Evolutionary conservation across 2,113 vertebrate genomes (phyloP).

Genomic region (Fukomys damarensis): DNA sequence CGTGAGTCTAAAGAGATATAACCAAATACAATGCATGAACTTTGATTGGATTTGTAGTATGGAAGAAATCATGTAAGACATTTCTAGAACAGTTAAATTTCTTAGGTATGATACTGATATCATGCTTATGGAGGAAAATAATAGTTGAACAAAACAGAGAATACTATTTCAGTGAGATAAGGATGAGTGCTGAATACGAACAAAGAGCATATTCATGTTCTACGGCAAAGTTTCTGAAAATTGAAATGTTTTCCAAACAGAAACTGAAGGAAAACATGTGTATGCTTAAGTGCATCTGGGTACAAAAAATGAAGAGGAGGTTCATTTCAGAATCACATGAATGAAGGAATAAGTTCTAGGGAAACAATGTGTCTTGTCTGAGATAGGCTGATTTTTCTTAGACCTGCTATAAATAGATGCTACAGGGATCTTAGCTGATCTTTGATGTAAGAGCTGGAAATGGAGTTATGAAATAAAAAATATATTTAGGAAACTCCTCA

Average conservation of each 20-base stretch:
- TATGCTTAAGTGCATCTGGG: not conserved
- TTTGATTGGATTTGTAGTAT: not conserved
- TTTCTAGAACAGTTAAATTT: not conserved
- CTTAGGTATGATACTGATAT: not conserved
- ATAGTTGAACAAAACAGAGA: not conserved
- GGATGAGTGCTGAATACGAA: not conserved
- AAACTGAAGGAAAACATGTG: not conserved
- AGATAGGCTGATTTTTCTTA: not conserved
- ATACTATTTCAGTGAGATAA: too few relatives aligned
- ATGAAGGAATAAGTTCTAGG: not conserved
- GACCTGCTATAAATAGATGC: not conserved
- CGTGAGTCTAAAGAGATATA: not conserved
- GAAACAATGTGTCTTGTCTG: not conserved
- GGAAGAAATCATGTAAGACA: not conserved
- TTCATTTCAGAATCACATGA: not conserved
- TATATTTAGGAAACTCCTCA: not conserved
- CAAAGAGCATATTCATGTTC: not conserved
- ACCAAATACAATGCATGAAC: not conserved
- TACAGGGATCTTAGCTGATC: too few relatives aligned
- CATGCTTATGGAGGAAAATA: not conserved
- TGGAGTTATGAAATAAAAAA: not conserved
- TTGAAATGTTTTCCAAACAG: not conserved
- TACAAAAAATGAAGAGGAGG: not conserved
- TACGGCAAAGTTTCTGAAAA: not conserved
- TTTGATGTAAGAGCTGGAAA: not conserved